These are phyloP conservation scores for Cololabis saira DNA, from an alignment of 2,113 vertebrate genomes.

Conservation along the genomic window DNA sequence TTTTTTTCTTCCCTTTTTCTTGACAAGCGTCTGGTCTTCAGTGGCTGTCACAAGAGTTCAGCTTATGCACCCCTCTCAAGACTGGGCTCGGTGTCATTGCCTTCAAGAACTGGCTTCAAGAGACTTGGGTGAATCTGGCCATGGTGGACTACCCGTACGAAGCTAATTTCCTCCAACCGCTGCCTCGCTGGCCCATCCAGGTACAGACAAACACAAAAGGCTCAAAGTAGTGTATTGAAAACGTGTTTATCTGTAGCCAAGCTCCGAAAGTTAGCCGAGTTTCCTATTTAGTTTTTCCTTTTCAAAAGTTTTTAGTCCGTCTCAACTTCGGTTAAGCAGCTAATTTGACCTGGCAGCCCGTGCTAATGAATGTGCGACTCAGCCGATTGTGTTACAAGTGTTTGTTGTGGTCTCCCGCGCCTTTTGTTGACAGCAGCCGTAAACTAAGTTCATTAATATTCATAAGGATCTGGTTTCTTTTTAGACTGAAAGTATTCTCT, in stretches of 20 bases:
- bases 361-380: slow-evolving; percentile 38
- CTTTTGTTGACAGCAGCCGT: slow-evolving; percentile 71
- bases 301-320: background rate
- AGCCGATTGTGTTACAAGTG: slow-evolving; percentile 54
- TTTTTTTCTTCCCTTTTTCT: slow-evolving; percentile 1
- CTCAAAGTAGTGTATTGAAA: background rate
- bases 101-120: slow-evolving; percentile 92
- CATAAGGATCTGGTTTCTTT: slow-evolving; percentile 61
- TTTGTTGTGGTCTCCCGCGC: slow-evolving; percentile 63
- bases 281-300: background rate
- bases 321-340: slow-evolving; percentile 12
- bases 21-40: slow-evolving; percentile 83
- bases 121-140: slow-evolving; percentile 94
- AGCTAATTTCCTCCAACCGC: slow-evolving; percentile 90
- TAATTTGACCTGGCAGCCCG: slow-evolving; percentile 40
- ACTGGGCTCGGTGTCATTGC: slow-evolving; percentile 59
- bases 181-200: slow-evolving; percentile 94
- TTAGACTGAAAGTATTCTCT: slow-evolving; percentile 61
- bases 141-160: slow-evolving; percentile 96
- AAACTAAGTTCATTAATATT: slow-evolving; percentile 76
- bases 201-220: slow-evolving; percentile 69
- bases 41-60: slow-evolving; percentile 89
- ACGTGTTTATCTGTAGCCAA: background rate
- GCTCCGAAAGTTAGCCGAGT: background rate
- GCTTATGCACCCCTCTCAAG: slow-evolving; percentile 86